Evolutionary conservation across 2,888 invertebrate genomes (phyloP), one percentile per base, ranked within the genome.

Genomic region (Disparrhopalites patrizii): DNA sequence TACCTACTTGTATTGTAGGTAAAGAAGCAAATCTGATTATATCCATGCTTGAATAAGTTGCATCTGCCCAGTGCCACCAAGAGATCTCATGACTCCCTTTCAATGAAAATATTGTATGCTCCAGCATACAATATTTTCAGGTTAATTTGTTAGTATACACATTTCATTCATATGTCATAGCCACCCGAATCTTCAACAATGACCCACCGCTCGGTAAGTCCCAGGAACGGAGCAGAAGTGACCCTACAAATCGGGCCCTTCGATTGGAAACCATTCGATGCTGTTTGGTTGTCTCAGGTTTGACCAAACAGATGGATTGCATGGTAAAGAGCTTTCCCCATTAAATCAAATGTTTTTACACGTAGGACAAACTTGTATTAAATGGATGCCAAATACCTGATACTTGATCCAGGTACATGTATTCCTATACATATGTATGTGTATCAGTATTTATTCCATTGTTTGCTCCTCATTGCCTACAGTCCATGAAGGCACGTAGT

Each of bases 401-500:
- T n/a, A n/a, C n/a, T n/a, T n/a, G n/a, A n/a, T n/a, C n/a, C n/a
- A n/a, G n/a, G n/a, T n/a, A n/a, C n/a, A n/a, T n/a, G n/a, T n/a
- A n/a, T n/a, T n/a, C n/a, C n/a, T n/a, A n/a, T n/a, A n/a, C n/a
- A n/a, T n/a, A n/a, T n/a, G n/a, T n/a, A n/a, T n/a, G n/a, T n/a
- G n/a, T n/a, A n/a, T n/a, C n/a, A n/a, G n/a, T n/a, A n/a, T n/a
- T n/a, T n/a, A n/a, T n/a, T n/a, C n/a, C n/a, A n/a, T n/a, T n/a
- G n/a, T n/a, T 3, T 47, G 8, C 25, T 7, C 5, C 25, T 43
- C 7, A 36, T 1, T 30, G 18, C 23, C 15, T 56, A 20, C n/a
- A 61, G 60, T 61, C 60, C 13, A 61, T 61, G 50, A 33, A 33
- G 13, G n/a, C 51, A 8, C 50, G 33, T 25, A 61, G 60, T 25